Conservation (phyloP, 2,113 vertebrate genomes). For the Chaetodon trifascialis region DNA sequence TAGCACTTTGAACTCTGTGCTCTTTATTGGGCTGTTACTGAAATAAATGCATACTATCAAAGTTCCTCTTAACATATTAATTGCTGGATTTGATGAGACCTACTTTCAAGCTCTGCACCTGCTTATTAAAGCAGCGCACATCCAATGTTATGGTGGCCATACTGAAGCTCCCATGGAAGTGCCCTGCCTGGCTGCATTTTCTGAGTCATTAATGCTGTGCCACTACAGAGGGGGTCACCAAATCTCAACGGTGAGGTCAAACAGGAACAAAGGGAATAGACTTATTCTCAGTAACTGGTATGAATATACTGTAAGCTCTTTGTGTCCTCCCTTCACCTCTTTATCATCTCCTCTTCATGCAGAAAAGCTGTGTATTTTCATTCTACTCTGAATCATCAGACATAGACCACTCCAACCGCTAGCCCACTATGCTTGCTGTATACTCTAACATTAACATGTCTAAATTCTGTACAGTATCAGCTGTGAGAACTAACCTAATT, state of each 20-base stretch:
- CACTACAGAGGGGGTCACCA: slow-evolving; percentile 60
- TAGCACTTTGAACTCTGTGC: slow-evolving; percentile 28
- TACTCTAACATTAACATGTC: neutral
- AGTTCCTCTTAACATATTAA: slow-evolving; percentile 74
- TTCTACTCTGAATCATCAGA: neutral
- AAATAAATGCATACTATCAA: slow-evolving; percentile 69
- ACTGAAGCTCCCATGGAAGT: slow-evolving; percentile 56
- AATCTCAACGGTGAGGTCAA: slow-evolving; percentile 66
- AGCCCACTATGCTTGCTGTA: neutral
- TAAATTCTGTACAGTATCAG: neutral
- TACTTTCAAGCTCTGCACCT: slow-evolving; percentile 62
- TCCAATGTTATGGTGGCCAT: slow-evolving; percentile 52
- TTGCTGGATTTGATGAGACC: slow-evolving; percentile 69
- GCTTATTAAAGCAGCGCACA: slow-evolving; percentile 74
- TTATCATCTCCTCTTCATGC: neutral
- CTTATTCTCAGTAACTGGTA: slow-evolving; percentile 31
- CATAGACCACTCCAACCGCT: neutral
- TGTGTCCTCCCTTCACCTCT: neutral
- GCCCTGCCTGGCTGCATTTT: slow-evolving; percentile 73
- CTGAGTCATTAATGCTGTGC: slow-evolving; percentile 74
- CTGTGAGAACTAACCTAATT: neutral
- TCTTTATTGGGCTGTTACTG: slow-evolving; percentile 41
- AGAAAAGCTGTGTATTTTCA: neutral
- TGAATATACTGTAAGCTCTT: neutral
- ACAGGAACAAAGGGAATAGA: slow-evolving; percentile 43